Conservation (phyloP, 2,797 vertebrate genomes). For the Aphelocoma californica region DNA sequence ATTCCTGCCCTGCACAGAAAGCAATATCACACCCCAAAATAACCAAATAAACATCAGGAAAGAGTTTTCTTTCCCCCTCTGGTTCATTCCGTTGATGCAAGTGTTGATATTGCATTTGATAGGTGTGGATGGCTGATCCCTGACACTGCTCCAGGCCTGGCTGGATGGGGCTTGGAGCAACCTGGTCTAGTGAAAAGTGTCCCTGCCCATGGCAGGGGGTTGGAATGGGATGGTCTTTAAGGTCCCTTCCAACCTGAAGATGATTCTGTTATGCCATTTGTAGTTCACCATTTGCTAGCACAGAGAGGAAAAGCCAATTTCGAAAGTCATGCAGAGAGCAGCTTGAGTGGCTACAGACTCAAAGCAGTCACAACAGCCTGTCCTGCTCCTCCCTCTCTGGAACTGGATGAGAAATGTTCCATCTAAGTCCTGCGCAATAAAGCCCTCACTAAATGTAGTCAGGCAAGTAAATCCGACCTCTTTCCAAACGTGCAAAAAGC, state of each 20-base stretch:
- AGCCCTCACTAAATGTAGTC: not conserved
- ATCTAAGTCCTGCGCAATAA: not conserved
- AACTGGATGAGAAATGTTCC: not conserved
- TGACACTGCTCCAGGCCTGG: not conserved
- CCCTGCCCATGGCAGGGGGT: not conserved
- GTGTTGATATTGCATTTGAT: not conserved
- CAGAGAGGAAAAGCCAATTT: not conserved
- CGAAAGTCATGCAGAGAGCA: not conserved
- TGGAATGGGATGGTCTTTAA: not conserved
- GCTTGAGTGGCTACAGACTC: not conserved
- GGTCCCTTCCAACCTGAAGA: not conserved
- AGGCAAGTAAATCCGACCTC: not conserved
- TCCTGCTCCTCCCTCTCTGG: not conserved
- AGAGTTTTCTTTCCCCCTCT: not conserved
- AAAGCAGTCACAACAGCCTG: not conserved
- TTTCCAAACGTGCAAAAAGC: not conserved
- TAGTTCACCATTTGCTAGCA: not conserved
- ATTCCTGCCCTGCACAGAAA: slow-evolving; percentile 86
- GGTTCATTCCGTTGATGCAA: not conserved
- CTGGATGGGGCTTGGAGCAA: not conserved
- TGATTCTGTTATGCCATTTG: not conserved
- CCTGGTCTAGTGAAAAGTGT: not conserved
- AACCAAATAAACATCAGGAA: not conserved
- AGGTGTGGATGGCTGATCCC: not conserved
- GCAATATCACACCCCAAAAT: not conserved